Base-by-base conservation (phyloP, 2,888 invertebrate species). In the Amphipoea lucens region DNA sequence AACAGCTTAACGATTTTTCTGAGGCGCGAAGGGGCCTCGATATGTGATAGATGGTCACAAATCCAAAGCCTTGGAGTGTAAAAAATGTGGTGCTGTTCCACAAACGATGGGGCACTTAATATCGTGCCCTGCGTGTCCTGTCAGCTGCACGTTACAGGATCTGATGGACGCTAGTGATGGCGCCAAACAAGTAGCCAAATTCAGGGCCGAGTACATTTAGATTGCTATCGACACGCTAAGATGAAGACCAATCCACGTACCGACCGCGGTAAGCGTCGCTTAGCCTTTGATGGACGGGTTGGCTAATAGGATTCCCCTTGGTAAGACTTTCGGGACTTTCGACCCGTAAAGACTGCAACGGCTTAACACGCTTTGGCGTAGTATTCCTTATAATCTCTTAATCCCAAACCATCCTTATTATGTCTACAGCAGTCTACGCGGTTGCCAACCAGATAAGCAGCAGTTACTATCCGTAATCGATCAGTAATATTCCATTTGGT, bases 401-500 rank as follows among this genome's bases (percentile, higher is more conserved):
- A 78, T 14, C 29, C 40, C 20, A 48, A 65, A 73, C 36, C 4
- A 42, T 69, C 12, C 48, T 36, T 65, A 65, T 70, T 45, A n/a
- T 72, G 76, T 79, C 74, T 66, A 67, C 74, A 42, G 36, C 57
- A 57, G 60, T 66, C 73, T 36, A 9, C 51, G 12, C 42, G 48
- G 87, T 79, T 87, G 66, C 71, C 57, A 76, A 72, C 54, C 72
- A 71, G 85, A 89, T 87, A 87, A 77, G 54, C 67, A 74, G 65
- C 66, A 75, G n/a, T 69, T 77, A 70, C 67, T 84, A 86, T 85
- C 81, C 71, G 57, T 76, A 88, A 92, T 90, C 88, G 88, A 91
- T 92, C 85, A 87, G 90, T 94, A 93, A 94, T 88, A 89, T 92
- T 91, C 90, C 91, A 84, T 90, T 87, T 91, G 89, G 90, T 93